Evolutionary conservation across 2,888 invertebrate species (phyloP).

Genomic region (Tholera decimalis): DNA sequence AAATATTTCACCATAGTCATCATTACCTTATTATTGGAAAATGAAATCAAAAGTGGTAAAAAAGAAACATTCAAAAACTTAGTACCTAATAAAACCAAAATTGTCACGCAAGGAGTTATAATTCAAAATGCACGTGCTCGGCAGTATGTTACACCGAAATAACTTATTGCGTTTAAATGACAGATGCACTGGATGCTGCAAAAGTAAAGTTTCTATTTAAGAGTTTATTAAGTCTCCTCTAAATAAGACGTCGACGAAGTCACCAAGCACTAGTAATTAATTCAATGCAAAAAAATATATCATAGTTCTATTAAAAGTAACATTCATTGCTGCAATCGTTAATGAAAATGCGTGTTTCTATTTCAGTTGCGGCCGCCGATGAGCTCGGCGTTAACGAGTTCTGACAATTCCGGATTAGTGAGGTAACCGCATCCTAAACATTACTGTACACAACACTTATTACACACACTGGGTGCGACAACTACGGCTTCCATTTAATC

Average conservation of each 20-base stretch:
- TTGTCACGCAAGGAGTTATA: too few species aligned
- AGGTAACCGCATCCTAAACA: slow-evolving; percentile 78
- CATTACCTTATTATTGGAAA: too few species aligned
- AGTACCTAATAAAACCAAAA: too few species aligned
- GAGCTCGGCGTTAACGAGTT: slow-evolving; percentile 88
- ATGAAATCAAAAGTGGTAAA: too few species aligned
- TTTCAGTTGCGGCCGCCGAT: slow-evolving; percentile 90
- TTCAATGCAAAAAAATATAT: background rate
- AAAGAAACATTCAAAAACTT: too few species aligned
- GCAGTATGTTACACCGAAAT: too few species aligned
- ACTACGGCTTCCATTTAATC: slow-evolving; percentile 60
- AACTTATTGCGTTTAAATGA: too few species aligned
- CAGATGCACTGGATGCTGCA: background rate
- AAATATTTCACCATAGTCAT: too few species aligned
- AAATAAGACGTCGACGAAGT: too few species aligned
- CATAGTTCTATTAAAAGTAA: background rate
- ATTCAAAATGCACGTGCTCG: too few species aligned
- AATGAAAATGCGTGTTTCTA: slow-evolving; percentile 43
- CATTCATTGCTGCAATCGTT: background rate
- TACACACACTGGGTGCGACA: slow-evolving; percentile 51
- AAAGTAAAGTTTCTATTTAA: too few species aligned
- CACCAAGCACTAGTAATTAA: background rate
- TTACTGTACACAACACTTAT: slow-evolving; percentile 45
- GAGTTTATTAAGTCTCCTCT: too few species aligned
- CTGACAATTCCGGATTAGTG: slow-evolving; percentile 91